Evolutionary conservation across 2,113 vertebrate species (phyloP).

Genomic region (Psephotus haematonotus): DNA sequence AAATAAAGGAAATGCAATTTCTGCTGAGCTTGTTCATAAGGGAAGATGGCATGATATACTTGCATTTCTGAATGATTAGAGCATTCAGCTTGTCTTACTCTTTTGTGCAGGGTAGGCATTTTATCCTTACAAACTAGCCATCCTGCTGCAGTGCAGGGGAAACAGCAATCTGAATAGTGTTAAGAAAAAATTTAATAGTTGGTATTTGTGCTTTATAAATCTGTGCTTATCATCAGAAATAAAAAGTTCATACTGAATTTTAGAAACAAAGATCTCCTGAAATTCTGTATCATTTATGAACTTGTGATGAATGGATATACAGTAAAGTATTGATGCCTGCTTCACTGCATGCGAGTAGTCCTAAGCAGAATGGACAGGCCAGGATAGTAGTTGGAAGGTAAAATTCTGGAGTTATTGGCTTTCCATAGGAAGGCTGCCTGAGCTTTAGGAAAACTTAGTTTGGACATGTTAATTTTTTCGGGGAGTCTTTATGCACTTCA

Average conservation of each 20-base stretch:
- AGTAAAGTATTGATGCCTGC: not conserved
- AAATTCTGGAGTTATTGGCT: not conserved
- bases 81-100: not conserved
- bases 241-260: not conserved
- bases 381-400: not conserved
- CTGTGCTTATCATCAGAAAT: not conserved
- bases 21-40: not conserved
- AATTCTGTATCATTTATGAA: not conserved
- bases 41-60: accelerated
- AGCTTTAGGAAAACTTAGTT: not conserved
- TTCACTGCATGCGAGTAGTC: not conserved
- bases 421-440: not conserved
- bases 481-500: not conserved
- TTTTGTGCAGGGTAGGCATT: not conserved
- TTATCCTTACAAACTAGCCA: not conserved
- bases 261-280: not conserved
- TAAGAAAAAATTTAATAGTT: not conserved
- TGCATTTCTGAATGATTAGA: not conserved
- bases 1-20: not conserved
- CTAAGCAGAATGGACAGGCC: not conserved
- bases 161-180: not conserved
- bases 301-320: not conserved
- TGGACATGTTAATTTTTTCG: not conserved
- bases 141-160: not conserved
- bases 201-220: not conserved